These are phyloP conservation scores for Daboia siamensis DNA, from an alignment of 2,113 vertebrate genomes.

Conservation along the genomic window DNA sequence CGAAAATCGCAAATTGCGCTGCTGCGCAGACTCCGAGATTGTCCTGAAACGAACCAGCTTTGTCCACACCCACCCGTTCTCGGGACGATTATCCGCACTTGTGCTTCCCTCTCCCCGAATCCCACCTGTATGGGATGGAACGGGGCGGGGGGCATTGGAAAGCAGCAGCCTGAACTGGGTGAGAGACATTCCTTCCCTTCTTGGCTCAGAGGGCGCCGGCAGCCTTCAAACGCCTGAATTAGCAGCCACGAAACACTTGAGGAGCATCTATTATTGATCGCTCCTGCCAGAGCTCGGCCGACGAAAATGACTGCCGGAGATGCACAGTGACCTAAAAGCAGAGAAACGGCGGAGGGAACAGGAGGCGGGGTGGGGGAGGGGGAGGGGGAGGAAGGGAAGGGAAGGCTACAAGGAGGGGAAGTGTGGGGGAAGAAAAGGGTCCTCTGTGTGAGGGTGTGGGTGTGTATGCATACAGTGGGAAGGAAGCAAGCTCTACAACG, in stretches of 20 bases:
- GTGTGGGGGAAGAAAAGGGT: neutral
- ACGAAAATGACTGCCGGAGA: conserved; percentile 74
- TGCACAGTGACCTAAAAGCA: conserved; percentile 73
- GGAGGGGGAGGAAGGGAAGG: neutral
- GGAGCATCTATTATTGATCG: conserved; percentile 77
- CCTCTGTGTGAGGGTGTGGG: neutral
- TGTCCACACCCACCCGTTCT: neutral
- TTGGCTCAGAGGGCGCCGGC: neutral
- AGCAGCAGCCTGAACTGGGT: neutral
- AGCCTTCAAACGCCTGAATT: conserved; percentile 43
- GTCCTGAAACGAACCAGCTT: neutral
- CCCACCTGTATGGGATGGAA: neutral
- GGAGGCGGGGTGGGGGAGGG: neutral
- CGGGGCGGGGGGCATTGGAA: neutral
- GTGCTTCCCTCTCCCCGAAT: neutral
- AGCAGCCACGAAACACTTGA: conserved; percentile 64
- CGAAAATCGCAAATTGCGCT: neutral
- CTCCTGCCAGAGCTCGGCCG: conserved; percentile 64
- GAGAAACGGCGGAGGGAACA: conserved; percentile 32
- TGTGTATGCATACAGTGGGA: too few species aligned
- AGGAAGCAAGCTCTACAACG: neutral
- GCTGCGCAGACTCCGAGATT: neutral
- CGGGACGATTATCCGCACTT: neutral
- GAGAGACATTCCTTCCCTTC: neutral
- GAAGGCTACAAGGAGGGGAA: neutral